Base-by-base conservation (phyloP, 2,113 vertebrate species). In the Paradisaea rubra region DNA sequence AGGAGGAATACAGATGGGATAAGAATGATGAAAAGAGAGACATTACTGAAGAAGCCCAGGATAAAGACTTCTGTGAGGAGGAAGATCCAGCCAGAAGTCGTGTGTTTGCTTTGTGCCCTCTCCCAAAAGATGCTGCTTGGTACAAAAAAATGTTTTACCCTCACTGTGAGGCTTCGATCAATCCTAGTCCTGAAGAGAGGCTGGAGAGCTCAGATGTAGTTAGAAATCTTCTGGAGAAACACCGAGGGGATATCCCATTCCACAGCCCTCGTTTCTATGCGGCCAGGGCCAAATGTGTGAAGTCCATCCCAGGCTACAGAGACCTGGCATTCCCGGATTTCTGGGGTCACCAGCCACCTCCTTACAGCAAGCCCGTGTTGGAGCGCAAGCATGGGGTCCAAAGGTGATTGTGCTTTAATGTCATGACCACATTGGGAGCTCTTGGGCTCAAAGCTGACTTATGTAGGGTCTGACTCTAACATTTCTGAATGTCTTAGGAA, bases 241-340 rank as follows among this genome's bases (percentile, higher is more conserved):
- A 97, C 12, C 96, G 91, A 42, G 92, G 60, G 44, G 77, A 81
- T 19, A 92, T 98, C 15, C 98, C 97, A 4, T 98, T 98, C 82
- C 99, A 99, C 11, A 97, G 98, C 80, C 98, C 98, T 86, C 39
- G 4, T 14, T 82, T 98, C 54, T 99, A 99, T 11, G 30, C 96
- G 44, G 69, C 95, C 14, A 97, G 96, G 35, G 98, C 99, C 5
- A 83, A 86, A 49, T 44, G 91, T 77, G 98, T 98, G 49, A 98
- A 91, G 64, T 99, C 99, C 72, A 96, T 98, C 81, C 96, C 98
- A 25, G 97, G 94, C 41, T 99, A 98, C 97, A 97, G 95, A 74
- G 96, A 97, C 25, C 41, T 99, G 97, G 98, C 98, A 30, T 99
- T 99, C 92, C 98, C 99, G 1, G 99, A 99, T 95, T 98, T 99